Base-by-base conservation (phyloP, 1,140 invertebrate genomes). In the Trichonephila clavata region DNA sequence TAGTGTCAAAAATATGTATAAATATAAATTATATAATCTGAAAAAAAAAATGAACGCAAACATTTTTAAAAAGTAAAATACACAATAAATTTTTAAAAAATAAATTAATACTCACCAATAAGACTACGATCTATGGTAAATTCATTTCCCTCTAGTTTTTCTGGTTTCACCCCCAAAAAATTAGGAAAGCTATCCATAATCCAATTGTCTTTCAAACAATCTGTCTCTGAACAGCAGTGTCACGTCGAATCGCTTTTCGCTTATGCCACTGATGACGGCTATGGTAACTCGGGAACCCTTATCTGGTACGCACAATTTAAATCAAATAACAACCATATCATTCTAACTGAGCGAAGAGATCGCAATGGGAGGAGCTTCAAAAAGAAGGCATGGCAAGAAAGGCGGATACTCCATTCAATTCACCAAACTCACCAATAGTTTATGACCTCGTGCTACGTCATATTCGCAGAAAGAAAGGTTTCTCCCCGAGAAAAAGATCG, bases 171-270 rank as follows among this genome's bases (percentile, higher is more conserved):
- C 27, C 68, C 68, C 27, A 71, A 71, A 71, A 71, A 71, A 71
- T 32, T 71, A 71, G 68, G 68, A 27, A 71, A 71, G 68, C 68
- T 71, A 71, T 71, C 68, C 68, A 71, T 71, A 71, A 71, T 71
- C 68, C 68, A 71, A 71, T 32, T 27, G 27, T 65, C 21, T 65
- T 65, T 71, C 68, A 71, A 27, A 71, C 8, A 71, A 32, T 71
- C 68, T 32, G 13, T 27, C 24, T 71, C 68, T 32, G 68, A 71
- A 71, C 16, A 71, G 16, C 24, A 32, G 32, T 71, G 27, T 21
- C 27, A 71, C 8, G 68, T 50, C 24, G 68, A 32, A 32, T 24
- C 1, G 24, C 68, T 32, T 71, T 24, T 71, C n/a, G 18, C 61
- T 63, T 6, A 63, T 27, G 24, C 68, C 27, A 71, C 68, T 10